Conservation (phyloP, 2,888 invertebrate genomes). For the Xestoiulus laeticollis region DNA sequence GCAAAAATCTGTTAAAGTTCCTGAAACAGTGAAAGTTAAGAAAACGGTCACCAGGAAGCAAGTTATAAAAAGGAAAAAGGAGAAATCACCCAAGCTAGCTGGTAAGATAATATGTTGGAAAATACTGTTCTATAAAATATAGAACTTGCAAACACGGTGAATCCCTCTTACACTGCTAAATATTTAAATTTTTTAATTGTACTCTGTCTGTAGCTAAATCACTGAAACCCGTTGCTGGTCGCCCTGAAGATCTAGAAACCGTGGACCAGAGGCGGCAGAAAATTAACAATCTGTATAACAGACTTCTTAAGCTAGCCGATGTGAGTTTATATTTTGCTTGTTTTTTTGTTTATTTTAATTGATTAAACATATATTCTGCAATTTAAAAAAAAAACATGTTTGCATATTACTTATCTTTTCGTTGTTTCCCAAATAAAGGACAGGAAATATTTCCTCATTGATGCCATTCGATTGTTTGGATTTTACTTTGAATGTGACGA, state of each 20-base stretch:
- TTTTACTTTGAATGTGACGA: slow-evolving; percentile 98
- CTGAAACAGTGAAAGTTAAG: slow-evolving; percentile 84
- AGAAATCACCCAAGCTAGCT: slow-evolving; percentile 61
- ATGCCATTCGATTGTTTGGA: slow-evolving; percentile 89
- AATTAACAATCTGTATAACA: slow-evolving; percentile 82
- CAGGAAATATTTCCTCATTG: slow-evolving; percentile 85
- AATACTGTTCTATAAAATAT: background rate
- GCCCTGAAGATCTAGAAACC: slow-evolving; percentile 74
- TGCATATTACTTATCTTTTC: background rate
- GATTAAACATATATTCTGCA: background rate
- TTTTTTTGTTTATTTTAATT: slow-evolving; percentile 41
- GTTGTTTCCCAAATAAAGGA: slow-evolving; percentile 65
- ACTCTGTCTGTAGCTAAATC: background rate
- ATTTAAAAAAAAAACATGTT: background rate
- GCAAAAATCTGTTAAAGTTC: slow-evolving; percentile 84
- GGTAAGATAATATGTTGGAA: too few relatives aligned
- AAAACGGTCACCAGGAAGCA: slow-evolving; percentile 89
- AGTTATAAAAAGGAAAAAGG: slow-evolving; percentile 79
- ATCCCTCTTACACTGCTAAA: background rate
- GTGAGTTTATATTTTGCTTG: slow-evolving; percentile 60
- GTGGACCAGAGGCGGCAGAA: slow-evolving; percentile 81
- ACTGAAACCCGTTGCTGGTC: slow-evolving; percentile 35
- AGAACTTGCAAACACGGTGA: background rate
- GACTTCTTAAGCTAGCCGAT: slow-evolving; percentile 80
- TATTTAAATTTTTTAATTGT: background rate